Evolutionary conservation across 2,113 vertebrate species (phyloP), one percentile per base, ranked within the genome.

Genomic region (Poeciliopsis prolifica): DNA sequence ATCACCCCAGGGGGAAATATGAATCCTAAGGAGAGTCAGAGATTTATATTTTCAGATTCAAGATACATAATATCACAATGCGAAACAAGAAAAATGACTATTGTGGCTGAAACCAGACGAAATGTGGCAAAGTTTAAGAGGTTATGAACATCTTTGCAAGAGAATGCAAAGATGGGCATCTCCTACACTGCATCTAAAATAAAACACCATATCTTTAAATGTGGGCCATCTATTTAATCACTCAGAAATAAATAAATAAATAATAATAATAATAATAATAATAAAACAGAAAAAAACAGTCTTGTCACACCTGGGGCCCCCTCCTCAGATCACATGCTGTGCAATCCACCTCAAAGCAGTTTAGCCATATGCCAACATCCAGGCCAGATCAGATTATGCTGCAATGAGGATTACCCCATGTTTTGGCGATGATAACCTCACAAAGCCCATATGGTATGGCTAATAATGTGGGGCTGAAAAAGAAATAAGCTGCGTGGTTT

Each of bases 311-410:
- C 0, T 19, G 19, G 19, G 22, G 48, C 17, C 17, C 19, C 5
- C 48, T 24, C 69, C 74, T 68, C 31, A 2, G 51, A 89, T 93
- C 93, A 93, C 91, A 94, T 92, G 93, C 70, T 82, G 78, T 51
- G 29, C 75, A 88, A 91, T 91, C 86, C 82, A 80, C 80, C 81
- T 80, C 65, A 92, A 93, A 93, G 87, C 83, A 80, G 86, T 88
- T 94, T 83, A 91, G 61, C 70, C 87, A 73, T 67, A 84, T 22
- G 48, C 78, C 72, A 74, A 76, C 78, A 30, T 70, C 80, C 79
- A 75, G 83, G 61, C 75, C 60, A 24, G 74, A 72, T 92, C 72
- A 87, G 92, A 91, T 93, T 93, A 92, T 86, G 79, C 64, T 6
- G 69, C 61, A 22, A 72, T 61, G 2, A 82, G 88, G 93, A 93